Conservation (phyloP, 2,888 invertebrate species). For the Tiliacea aurago region DNA sequence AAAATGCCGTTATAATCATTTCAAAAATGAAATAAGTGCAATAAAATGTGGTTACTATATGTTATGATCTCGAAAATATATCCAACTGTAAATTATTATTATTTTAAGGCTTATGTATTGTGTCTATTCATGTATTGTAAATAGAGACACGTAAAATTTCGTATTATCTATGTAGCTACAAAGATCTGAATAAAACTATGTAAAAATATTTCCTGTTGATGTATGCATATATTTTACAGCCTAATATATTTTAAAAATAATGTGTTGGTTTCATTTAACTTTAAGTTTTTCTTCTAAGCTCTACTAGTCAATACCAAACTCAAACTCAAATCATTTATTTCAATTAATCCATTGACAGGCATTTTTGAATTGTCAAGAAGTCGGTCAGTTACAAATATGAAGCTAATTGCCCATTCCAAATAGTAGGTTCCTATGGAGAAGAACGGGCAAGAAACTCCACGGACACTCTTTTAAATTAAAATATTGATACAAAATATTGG, state of each 20-base stretch:
- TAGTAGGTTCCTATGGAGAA: too few species aligned
- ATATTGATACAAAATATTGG: too few species aligned
- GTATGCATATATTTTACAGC: constrained; percentile 58
- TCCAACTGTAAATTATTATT: constrained; percentile 63
- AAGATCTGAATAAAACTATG: constrained; percentile 60
- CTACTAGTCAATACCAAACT: too few species aligned
- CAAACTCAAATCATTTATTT: too few species aligned
- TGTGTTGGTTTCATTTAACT: constrained; percentile 47
- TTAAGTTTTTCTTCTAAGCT: not conserved
- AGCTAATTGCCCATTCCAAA: too few species aligned
- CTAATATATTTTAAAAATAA: constrained; percentile 61
- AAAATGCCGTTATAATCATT: constrained; percentile 65
- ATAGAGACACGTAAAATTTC: constrained; percentile 38
- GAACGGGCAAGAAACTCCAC: too few species aligned
- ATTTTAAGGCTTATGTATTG: constrained; percentile 60
- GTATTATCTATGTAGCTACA: constrained; percentile 55
- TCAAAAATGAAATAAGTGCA: constrained; percentile 67
- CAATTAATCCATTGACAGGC: too few species aligned
- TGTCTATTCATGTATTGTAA: constrained; percentile 58
- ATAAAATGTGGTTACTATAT: constrained; percentile 58
- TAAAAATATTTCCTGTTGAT: constrained; percentile 56
- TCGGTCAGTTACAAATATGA: too few species aligned
- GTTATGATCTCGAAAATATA: constrained; percentile 72
- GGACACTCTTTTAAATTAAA: too few species aligned
- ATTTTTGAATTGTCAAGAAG: too few species aligned